Evolutionary conservation across 2,888 invertebrate species (phyloP).

Genomic region (Oscheius sp.): DNA sequence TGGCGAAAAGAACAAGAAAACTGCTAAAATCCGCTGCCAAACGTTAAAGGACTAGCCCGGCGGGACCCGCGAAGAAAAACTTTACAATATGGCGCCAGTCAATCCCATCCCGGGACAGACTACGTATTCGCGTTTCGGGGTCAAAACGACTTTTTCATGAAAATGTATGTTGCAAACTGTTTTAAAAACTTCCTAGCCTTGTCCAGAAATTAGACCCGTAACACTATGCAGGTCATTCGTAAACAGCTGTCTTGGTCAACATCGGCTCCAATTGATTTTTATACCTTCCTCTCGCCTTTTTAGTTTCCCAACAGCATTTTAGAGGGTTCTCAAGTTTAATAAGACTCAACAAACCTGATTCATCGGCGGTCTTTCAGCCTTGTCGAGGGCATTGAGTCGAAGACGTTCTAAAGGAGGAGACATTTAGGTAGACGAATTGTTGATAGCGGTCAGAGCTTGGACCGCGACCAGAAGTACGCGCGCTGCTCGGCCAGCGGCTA

Average conservation of each 20-base stretch:
- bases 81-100: no score
- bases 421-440: neutral
- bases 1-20: neutral
- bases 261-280: neutral
- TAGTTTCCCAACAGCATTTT: neutral
- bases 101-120: no score
- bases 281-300: neutral
- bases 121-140: no score
- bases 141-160: no score
- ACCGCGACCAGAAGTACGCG: neutral
- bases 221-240: neutral
- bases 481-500: neutral
- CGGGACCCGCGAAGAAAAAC: no score
- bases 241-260: neutral
- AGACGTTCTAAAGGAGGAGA: slow-evolving; percentile 30
- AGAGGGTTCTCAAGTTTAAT: neutral
- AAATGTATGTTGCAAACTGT: neutral
- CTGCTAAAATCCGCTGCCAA: neutral
- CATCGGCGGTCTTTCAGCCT: slow-evolving; percentile 29
- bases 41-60: neutral
- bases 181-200: neutral
- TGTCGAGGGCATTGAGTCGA: slow-evolving; percentile 26
- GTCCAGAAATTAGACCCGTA: neutral
- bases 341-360: slow-evolving; percentile 24
- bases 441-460: neutral